Evolutionary conservation across 2,113 vertebrate species (phyloP).

Genomic region (Speoplatyrhinus poulsoni): DNA sequence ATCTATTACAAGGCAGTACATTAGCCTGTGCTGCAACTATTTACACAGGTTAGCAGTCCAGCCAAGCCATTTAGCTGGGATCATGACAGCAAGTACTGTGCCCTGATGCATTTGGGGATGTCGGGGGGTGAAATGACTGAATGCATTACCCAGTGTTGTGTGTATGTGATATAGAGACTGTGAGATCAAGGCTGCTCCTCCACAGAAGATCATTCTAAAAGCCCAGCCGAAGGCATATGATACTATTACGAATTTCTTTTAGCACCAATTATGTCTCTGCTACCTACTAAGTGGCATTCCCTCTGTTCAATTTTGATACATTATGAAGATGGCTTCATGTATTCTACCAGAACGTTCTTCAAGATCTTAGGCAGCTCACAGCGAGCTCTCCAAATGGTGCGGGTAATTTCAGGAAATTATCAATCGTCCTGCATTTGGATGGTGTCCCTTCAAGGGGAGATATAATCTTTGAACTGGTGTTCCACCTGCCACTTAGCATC

Average conservation of each 20-base stretch:
- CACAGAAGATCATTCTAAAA: slow-evolving; percentile 89
- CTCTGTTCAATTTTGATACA: slow-evolving; percentile 64
- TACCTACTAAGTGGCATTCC: slow-evolving; percentile 58
- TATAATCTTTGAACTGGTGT: slow-evolving; percentile 34
- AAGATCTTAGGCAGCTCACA: slow-evolving; percentile 46
- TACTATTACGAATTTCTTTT: slow-evolving; percentile 85
- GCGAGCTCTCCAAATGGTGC: slow-evolving; percentile 57
- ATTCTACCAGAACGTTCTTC: slow-evolving; percentile 48
- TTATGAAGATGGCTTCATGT: slow-evolving; percentile 66
- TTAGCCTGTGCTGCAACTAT: slow-evolving; percentile 84
- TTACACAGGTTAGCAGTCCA: slow-evolving; percentile 88
- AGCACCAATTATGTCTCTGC: slow-evolving; percentile 60
- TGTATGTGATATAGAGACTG: background rate
- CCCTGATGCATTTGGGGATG: slow-evolving; percentile 83
- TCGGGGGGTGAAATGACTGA: slow-evolving; percentile 67
- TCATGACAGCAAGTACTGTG: slow-evolving; percentile 80
- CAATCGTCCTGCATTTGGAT: slow-evolving; percentile 47
- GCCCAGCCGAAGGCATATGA: slow-evolving; percentile 81
- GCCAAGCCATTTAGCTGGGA: slow-evolving; percentile 84
- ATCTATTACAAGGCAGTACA: slow-evolving; percentile 81
- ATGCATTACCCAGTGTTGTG: slow-evolving; percentile 75
- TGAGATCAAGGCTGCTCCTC: slow-evolving; percentile 58
- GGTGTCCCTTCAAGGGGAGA: slow-evolving; percentile 38
- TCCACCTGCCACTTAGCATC: slow-evolving; percentile 25
- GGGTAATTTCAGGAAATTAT: slow-evolving; percentile 67